phyloP scores from a whole-genome alignment of 2,797 vertebrate genomes.

The Garrulus glandarius region DNA sequence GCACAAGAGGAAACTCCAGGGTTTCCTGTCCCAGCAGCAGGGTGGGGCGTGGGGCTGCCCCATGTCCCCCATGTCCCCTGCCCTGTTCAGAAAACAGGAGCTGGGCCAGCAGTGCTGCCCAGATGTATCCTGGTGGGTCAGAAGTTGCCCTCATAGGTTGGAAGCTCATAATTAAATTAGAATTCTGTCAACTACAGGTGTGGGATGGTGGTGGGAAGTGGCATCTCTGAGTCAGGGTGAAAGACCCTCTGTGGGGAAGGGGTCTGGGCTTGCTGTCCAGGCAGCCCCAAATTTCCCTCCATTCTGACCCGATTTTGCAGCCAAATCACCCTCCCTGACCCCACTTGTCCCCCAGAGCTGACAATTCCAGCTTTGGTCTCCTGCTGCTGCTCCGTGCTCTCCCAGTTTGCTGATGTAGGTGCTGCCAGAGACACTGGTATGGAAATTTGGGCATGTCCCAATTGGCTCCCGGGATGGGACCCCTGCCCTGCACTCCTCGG shows the following conservation, averaged over 20 bases:
- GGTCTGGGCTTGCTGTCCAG: not conserved
- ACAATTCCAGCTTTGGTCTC: not conserved
- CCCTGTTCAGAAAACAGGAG: accelerated
- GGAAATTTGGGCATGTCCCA: not conserved
- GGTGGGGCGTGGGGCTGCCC: not conserved
- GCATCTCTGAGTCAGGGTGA: accelerated
- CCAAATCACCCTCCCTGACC: not conserved
- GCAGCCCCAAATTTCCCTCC: not conserved
- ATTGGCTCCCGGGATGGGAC: accelerated
- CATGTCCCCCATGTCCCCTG: accelerated
- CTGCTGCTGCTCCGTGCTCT: accelerated
- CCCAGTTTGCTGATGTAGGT: accelerated
- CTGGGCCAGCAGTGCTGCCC: accelerated
- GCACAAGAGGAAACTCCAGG: not conserved
- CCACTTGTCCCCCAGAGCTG: accelerated
- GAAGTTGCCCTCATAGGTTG: not conserved
- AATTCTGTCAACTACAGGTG: not conserved
- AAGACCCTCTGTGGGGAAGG: not conserved
- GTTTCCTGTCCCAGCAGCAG: not conserved
- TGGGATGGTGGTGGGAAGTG: not conserved
- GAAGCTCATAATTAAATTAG: not conserved
- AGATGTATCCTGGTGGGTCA: not conserved
- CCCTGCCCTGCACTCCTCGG: not conserved
- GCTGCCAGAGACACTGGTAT: accelerated
- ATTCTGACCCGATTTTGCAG: not conserved